A percentile compares a stretch with the other conserved stretches of the same genome.
phyloP scores from a whole-genome alignment of 1,140 invertebrate genomes.

The Zaprionus ornatus region DNA sequence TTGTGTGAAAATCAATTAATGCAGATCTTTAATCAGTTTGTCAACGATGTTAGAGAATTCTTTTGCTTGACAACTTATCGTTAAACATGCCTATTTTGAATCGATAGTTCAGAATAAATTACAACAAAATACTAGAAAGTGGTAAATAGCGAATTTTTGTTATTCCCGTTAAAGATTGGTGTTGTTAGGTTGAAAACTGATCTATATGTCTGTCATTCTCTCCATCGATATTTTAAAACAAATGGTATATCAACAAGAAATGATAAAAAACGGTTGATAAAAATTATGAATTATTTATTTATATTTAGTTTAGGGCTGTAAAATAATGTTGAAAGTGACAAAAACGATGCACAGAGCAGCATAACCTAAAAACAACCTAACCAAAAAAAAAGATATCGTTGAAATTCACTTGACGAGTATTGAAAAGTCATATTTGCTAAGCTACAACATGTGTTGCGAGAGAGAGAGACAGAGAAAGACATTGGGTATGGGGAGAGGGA shows the following conservation, averaged over 20 bases:
- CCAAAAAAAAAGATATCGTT: background rate
- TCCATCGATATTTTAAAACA: too few species aligned
- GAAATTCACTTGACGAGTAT: background rate
- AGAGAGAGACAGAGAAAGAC: background rate
- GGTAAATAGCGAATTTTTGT: too few species aligned
- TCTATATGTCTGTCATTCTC: too few species aligned
- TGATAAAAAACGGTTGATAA: too few species aligned
- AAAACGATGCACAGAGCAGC: background rate
- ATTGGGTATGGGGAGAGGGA: background rate
- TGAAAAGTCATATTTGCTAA: background rate
- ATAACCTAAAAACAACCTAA: background rate
- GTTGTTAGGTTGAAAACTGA: background rate
- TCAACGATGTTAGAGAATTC: background rate
- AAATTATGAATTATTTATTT: too few species aligned
- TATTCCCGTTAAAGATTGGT: too few species aligned
- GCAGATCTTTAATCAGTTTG: background rate
- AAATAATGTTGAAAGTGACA: background rate
- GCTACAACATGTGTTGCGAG: background rate
- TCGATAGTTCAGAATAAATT: background rate
- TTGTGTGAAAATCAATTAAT: background rate
- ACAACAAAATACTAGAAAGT: too few species aligned
- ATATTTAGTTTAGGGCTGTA: background rate
- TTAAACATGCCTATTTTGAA: background rate
- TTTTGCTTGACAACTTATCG: background rate
- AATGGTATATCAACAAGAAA: too few species aligned